phyloP scores from a whole-genome alignment of 2,888 invertebrate species.

The Silvanus unidentatus region DNA sequence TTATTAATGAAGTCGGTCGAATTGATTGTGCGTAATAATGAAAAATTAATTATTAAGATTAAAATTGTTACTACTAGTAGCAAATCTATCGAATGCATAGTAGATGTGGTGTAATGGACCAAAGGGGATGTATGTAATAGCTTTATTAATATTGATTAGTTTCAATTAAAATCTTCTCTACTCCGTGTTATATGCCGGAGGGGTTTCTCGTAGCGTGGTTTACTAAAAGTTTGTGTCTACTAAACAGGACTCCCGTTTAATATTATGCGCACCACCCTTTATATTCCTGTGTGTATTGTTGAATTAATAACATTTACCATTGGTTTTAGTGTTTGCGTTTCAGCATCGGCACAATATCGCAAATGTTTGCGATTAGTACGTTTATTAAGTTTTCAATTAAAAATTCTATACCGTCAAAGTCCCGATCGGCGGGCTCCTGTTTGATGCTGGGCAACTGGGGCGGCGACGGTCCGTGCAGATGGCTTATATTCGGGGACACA shows the following conservation, averaged over 20 bases:
- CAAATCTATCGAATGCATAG: slow-evolving; percentile 12
- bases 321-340: slow-evolving; percentile 8
- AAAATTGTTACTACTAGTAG: neutral
- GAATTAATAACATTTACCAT: slow-evolving; percentile 17
- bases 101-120: slow-evolving; percentile 25
- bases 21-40: no score
- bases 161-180: slow-evolving; percentile 40
- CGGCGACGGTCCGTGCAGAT: slow-evolving; percentile 11
- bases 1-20: no score
- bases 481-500: slow-evolving; percentile 6
- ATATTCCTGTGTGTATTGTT: slow-evolving; percentile 30
- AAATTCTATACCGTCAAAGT: slow-evolving; percentile 35
- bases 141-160: slow-evolving; percentile 44
- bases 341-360: no score
- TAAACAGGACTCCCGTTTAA: slow-evolving; percentile 37
- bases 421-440: slow-evolving; percentile 39
- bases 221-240: slow-evolving; percentile 36
- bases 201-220: slow-evolving; percentile 22
- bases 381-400: no score
- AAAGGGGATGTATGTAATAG: slow-evolving; percentile 29
- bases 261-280: no score
- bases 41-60: no score
- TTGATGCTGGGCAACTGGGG: slow-evolving; percentile 35
- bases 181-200: slow-evolving; percentile 24
- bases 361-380: no score